phyloP scores from a whole-genome alignment of 2,888 invertebrate species.

The Dinocampus coccinellae region DNA sequence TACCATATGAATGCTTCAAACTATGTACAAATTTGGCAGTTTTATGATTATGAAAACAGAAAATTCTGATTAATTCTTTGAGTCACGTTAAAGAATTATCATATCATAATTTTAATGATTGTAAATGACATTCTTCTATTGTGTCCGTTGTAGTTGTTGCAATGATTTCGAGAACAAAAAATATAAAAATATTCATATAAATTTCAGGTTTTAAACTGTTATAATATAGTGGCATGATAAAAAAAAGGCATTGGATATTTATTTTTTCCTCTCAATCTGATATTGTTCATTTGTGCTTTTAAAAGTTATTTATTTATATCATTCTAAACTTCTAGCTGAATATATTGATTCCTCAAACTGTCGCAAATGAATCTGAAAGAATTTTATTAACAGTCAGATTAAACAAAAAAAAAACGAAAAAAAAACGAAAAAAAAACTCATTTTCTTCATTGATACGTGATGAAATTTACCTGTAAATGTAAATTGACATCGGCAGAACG shows the following conservation, averaged over 20 bases:
- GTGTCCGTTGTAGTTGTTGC: no score
- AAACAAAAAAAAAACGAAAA: no score
- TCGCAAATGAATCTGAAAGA: constrained; percentile 78
- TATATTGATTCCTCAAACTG: constrained; percentile 77
- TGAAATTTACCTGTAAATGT: constrained; percentile 84
- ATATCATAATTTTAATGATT: not conserved
- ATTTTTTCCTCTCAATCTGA: no score
- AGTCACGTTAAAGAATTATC: not conserved
- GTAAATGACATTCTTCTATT: not conserved
- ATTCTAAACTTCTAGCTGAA: no score
- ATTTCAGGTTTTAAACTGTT: no score
- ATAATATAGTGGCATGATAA: no score
- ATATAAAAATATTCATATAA: no score
- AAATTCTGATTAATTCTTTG: not conserved
- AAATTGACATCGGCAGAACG: constrained; percentile 90
- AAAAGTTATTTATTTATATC: no score
- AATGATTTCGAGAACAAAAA: not conserved
- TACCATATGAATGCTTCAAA: not conserved
- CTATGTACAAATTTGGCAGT: not conserved
- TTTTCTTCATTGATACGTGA: no score
- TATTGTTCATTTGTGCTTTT: no score
- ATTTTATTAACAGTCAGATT: constrained; percentile 35
- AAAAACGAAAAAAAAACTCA: no score
- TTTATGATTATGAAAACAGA: not conserved
- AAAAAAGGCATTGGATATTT: no score